phyloP scores from a whole-genome alignment of 2,888 invertebrate species.

The Morinoia aosen region DNA sequence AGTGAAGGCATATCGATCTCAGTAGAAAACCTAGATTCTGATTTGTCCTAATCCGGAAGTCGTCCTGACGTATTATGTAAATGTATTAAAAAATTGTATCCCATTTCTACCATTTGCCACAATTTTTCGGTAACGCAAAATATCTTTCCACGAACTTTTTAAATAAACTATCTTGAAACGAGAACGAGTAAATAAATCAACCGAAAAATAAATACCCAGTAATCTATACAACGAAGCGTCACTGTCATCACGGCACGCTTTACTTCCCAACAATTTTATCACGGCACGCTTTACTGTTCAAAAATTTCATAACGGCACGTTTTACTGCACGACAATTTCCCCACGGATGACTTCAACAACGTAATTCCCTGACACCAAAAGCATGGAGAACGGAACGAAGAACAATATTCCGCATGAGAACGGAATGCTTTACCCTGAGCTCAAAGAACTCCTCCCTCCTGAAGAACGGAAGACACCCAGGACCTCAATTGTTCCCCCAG shows the following conservation, averaged over 20 bases:
- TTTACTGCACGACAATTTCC: background rate
- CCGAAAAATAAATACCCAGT: too few relatives aligned
- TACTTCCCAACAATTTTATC: background rate
- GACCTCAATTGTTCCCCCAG: background rate
- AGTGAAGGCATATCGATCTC: background rate
- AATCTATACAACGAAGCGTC: too few relatives aligned
- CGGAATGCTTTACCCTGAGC: background rate
- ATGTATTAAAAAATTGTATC: background rate
- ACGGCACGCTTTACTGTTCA: background rate
- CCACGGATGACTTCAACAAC: background rate
- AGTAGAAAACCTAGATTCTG: background rate
- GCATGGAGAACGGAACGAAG: background rate
- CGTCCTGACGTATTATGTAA: background rate
- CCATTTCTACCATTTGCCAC: too few relatives aligned
- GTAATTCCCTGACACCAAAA: background rate
- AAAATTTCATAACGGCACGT: background rate
- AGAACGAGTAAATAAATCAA: too few relatives aligned
- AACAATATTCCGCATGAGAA: background rate
- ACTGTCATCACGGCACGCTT: background rate
- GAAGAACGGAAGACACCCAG: background rate
- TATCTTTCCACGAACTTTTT: too few relatives aligned
- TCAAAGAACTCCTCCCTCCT: conserved; percentile 1
- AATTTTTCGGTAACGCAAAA: too few relatives aligned
- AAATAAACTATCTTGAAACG: too few relatives aligned
- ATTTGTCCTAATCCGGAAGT: background rate